Conservation (phyloP, 2,113 vertebrate genomes). For the Glaucomys volans region DNA sequence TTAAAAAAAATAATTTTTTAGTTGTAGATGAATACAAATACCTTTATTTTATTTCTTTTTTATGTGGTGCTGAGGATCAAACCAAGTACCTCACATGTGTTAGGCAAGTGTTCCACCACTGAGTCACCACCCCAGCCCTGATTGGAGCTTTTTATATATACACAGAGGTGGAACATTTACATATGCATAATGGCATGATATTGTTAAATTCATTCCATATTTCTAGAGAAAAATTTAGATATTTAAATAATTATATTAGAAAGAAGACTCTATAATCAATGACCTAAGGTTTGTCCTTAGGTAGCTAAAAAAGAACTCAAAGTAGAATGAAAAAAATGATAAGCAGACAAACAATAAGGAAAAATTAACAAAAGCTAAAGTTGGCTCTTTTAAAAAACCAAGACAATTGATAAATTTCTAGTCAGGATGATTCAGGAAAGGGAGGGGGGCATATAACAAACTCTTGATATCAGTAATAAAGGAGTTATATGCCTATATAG, state of each 20-base stretch:
- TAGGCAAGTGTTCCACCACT: too few relatives aligned
- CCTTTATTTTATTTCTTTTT: too few relatives aligned
- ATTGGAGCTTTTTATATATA: too few relatives aligned
- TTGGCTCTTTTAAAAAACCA: background rate
- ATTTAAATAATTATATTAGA: background rate
- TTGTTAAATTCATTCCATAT: too few relatives aligned
- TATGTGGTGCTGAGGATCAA: too few relatives aligned
- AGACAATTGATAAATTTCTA: background rate
- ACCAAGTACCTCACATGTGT: too few relatives aligned
- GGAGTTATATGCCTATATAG: background rate
- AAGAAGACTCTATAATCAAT: background rate
- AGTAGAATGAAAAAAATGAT: background rate
- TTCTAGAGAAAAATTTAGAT: slow-evolving; percentile 26
- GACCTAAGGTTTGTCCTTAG: background rate
- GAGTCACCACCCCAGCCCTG: too few relatives aligned
- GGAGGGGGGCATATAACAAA: background rate
- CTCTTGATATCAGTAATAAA: background rate
- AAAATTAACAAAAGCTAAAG: background rate
- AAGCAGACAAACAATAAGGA: background rate
- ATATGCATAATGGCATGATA: too few relatives aligned
- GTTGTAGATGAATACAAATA: too few relatives aligned
- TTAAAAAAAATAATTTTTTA: too few relatives aligned
- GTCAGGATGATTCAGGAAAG: slow-evolving; percentile 17
- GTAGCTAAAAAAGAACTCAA: background rate
- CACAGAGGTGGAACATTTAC: too few relatives aligned